Percentiles rank a stretch among this genome's conserved stretches.
phyloP scores from a whole-genome alignment of 2,797 vertebrate genomes.

The Syndactyla subalaris region DNA sequence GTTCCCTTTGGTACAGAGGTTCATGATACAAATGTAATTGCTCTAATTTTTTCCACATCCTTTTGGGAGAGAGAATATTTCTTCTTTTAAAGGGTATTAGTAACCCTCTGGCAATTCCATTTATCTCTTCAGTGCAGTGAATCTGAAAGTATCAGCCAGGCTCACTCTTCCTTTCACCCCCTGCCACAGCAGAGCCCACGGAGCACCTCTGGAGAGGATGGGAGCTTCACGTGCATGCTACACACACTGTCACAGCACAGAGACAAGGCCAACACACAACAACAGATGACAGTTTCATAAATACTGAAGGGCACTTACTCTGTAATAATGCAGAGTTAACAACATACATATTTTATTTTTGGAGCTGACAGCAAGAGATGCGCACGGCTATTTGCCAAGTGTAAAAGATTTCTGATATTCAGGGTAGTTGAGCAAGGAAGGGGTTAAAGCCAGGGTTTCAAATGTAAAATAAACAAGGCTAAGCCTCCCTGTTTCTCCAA shows the following conservation, averaged over 20 bases:
- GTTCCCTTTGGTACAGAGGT: slow-evolving; percentile 55
- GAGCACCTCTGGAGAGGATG: slow-evolving; percentile 1
- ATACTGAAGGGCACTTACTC: slow-evolving; percentile 6
- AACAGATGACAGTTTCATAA: neutral
- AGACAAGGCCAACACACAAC: neutral
- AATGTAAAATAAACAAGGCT: slow-evolving; percentile 44
- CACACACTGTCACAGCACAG: neutral
- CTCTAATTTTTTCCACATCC: slow-evolving; percentile 67
- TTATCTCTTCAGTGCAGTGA: slow-evolving; percentile 63
- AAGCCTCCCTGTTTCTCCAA: slow-evolving; percentile 29
- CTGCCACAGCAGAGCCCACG: rapidly evolving
- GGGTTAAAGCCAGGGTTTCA: slow-evolving; percentile 51
- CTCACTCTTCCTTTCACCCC: neutral
- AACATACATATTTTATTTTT: slow-evolving; percentile 27
- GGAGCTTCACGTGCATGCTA: neutral
- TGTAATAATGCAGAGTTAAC: slow-evolving; percentile 2
- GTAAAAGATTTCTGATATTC: neutral
- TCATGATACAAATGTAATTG: slow-evolving; percentile 72
- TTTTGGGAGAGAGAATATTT: slow-evolving; percentile 68
- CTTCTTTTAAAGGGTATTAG: slow-evolving; percentile 73
- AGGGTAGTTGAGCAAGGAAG: neutral
- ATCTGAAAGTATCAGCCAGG: neutral
- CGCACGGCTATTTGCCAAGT: neutral
- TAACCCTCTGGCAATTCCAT: slow-evolving; percentile 74
- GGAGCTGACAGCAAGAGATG: neutral